Conservation (phyloP, 64 coral and sea anemone species). For the Orbicella faveolata region DNA sequence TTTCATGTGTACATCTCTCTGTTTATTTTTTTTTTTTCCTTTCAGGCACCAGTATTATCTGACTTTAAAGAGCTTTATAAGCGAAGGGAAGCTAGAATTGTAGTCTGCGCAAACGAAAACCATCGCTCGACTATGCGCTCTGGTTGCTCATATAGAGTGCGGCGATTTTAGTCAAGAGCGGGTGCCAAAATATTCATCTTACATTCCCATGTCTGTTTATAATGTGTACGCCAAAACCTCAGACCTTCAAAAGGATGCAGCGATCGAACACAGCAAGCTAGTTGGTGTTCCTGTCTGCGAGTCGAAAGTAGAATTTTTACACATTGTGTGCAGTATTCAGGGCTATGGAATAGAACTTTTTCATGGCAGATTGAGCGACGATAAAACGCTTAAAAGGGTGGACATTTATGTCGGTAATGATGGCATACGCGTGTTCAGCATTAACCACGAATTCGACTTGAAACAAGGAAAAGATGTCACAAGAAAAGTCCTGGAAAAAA, state of each 20-base stretch:
- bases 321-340: conserved; percentile 80
- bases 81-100: conserved; percentile 82
- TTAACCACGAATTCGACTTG: conserved; percentile 77
- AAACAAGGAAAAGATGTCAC: conserved; percentile 89
- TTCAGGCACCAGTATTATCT: conserved; percentile 94
- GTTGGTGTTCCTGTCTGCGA: conserved; percentile 42
- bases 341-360: conserved; percentile 96
- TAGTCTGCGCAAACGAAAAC: conserved; percentile 82
- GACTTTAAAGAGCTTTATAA: conserved; percentile 88
- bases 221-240: conserved; percentile 81
- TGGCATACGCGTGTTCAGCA: conserved; percentile 82
- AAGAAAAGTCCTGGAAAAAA: conserved; percentile 88
- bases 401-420: conserved; percentile 89
- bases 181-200: conserved; percentile 75
- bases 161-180: conserved; percentile 86
- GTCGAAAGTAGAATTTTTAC: conserved; percentile 85
- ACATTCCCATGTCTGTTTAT: conserved; percentile 81
- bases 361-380: conserved; percentile 70
- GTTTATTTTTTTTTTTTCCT: conserved; percentile 32
- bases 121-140: conserved; percentile 82
- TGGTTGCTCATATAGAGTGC: conserved; percentile 82
- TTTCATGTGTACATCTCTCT: conserved; percentile 1
- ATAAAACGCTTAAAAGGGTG: conserved; percentile 81
- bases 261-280: conserved; percentile 84
- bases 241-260: conserved; percentile 87